These are phyloP conservation scores for Sternotherus odoratus DNA, from an alignment of 2,797 vertebrate species.

Conservation along the genomic window DNA sequence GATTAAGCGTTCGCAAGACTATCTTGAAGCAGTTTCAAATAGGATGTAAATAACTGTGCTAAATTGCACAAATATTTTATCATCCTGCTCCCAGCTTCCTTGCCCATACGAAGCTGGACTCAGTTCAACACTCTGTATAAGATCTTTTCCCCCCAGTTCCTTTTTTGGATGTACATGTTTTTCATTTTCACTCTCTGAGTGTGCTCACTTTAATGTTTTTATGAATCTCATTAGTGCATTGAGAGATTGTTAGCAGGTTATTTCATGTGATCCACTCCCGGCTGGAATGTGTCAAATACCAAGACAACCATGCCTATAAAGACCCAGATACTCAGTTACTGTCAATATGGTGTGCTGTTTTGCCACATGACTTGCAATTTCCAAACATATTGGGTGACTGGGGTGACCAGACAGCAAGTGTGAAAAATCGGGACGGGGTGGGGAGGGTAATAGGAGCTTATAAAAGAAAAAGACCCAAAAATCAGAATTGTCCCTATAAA, in stretches of 20 bases:
- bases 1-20: constrained; percentile 16
- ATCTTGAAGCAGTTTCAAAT: constrained; percentile 21
- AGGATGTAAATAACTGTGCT: constrained; percentile 23
- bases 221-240: constrained; percentile 46
- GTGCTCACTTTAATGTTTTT: neutral
- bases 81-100: neutral
- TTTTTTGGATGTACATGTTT: neutral
- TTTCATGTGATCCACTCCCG: neutral
- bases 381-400: neutral
- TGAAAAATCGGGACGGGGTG: too few species aligned
- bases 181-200: neutral
- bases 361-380: neutral
- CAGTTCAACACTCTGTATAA: neutral
- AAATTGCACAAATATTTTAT: constrained; percentile 35
- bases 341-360: neutral
- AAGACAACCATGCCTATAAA: rapidly evolving
- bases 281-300: neutral
- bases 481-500: too few species aligned
- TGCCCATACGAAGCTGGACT: neutral
- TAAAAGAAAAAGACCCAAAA: too few species aligned
- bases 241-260: constrained; percentile 3
- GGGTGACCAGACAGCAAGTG: too few species aligned
- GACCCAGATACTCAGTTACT: neutral
- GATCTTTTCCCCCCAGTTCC: neutral
- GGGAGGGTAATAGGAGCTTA: too few species aligned